Evolutionary conservation across 2,113 vertebrate species (phyloP).

Genomic region (Cynoglossus semilaevis): DNA sequence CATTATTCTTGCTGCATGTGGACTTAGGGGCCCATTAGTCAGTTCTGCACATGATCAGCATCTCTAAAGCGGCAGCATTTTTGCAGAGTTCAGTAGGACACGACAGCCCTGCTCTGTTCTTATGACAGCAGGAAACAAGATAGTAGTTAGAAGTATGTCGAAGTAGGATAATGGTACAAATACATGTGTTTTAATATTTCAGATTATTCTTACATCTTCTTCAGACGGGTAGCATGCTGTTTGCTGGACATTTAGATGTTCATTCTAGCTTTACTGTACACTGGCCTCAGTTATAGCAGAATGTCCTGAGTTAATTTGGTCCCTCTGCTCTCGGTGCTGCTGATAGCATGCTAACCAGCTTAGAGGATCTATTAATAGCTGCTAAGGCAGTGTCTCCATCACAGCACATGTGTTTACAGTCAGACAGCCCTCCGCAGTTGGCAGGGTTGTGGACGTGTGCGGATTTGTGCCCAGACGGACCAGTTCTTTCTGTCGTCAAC

Average conservation of each 20-base stretch:
- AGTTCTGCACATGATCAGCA: too few species aligned
- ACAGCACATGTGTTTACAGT: conserved; percentile 66
- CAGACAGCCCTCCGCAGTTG: not conserved
- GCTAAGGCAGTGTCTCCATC: conserved; percentile 49
- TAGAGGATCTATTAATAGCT: conserved; percentile 66
- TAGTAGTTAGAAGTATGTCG: too few species aligned
- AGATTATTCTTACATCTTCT: too few species aligned
- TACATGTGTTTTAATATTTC: too few species aligned
- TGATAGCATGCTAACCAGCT: conserved; percentile 49
- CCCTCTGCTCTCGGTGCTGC: conserved; percentile 31
- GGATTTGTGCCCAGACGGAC: not conserved
- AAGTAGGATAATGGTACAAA: too few species aligned
- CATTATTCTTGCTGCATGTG: not conserved
- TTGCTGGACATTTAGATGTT: not conserved
- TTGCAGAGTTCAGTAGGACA: too few species aligned
- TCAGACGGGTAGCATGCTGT: too few species aligned
- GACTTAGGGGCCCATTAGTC: too few species aligned
- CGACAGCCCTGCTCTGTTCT: too few species aligned
- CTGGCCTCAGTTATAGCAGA: conserved; percentile 24
- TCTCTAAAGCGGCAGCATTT: too few species aligned
- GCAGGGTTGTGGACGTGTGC: not conserved
- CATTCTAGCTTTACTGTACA: conserved; percentile 32
- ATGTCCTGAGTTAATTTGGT: conserved; percentile 63
- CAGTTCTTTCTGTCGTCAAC: not conserved
- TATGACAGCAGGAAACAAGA: too few species aligned